Evolutionary conservation across 2,797 vertebrate genomes (phyloP).

Genomic region (Ceryle rudis): DNA sequence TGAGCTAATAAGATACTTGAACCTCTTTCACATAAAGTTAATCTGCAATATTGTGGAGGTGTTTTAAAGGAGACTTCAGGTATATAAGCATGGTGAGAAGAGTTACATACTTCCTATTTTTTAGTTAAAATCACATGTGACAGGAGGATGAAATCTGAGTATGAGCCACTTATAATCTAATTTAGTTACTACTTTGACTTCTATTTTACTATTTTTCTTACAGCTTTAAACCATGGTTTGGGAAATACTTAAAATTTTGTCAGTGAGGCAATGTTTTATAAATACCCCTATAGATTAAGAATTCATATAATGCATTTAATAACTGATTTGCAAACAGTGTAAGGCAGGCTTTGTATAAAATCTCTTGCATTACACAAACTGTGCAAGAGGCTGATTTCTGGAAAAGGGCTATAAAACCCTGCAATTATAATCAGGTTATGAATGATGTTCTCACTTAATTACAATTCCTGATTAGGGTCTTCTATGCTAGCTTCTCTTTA

Average conservation of each 20-base stretch:
- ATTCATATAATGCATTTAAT: slow-evolving; percentile 27
- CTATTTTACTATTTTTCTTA: slow-evolving; percentile 5
- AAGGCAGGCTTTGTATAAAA: slow-evolving; percentile 46
- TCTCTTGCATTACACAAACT: slow-evolving; percentile 41
- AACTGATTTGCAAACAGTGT: slow-evolving; percentile 50
- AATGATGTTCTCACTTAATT: slow-evolving; percentile 80
- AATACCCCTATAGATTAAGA: background rate
- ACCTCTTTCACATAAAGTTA: background rate
- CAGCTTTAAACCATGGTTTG: background rate
- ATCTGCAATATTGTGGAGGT: background rate
- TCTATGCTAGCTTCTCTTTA: slow-evolving; percentile 71
- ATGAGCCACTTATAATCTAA: background rate
- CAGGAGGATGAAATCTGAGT: background rate
- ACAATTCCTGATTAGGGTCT: slow-evolving; percentile 80
- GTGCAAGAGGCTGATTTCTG: slow-evolving; percentile 64
- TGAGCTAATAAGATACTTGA: slow-evolving; percentile 16
- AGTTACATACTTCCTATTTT: background rate
- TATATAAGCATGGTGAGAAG: background rate
- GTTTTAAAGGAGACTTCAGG: background rate
- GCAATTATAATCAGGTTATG: slow-evolving; percentile 81
- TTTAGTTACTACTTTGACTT: background rate
- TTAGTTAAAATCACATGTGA: background rate
- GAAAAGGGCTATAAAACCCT: slow-evolving; percentile 71
- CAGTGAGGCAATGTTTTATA: background rate
- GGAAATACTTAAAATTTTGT: background rate